These are phyloP conservation scores for Onychorhynchus coronatus DNA, from an alignment of 2,113 vertebrate species.

Conservation along the genomic window DNA sequence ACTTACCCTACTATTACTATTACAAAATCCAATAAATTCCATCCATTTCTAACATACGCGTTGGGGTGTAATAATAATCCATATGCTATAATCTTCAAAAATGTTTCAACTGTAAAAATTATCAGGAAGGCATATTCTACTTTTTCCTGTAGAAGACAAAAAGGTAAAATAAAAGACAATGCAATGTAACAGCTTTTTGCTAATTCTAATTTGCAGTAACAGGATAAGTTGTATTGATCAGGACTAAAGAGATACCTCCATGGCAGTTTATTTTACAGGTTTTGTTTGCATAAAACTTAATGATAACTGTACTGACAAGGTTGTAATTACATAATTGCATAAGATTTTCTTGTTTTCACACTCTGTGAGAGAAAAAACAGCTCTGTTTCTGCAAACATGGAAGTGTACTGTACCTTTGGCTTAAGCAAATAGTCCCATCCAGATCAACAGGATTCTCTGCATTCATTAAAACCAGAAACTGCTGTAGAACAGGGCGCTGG, in stretches of 20 bases:
- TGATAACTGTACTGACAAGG: background rate
- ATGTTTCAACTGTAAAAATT: conserved; percentile 99
- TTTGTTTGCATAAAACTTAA: background rate
- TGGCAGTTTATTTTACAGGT: background rate
- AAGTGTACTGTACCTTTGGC: background rate
- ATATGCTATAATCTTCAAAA: conserved; percentile 99
- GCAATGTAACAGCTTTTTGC: background rate
- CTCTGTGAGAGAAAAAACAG: background rate
- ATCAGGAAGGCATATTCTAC: conserved; percentile 99
- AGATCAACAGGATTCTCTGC: background rate
- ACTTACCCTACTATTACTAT: conserved; percentile 99
- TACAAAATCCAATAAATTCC: conserved; percentile 99
- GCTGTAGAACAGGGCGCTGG: background rate
- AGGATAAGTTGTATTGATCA: background rate
- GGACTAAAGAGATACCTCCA: background rate
- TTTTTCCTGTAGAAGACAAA: conserved; percentile 88
- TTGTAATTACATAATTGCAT: background rate
- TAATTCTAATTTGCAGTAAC: background rate
- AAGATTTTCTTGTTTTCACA: background rate
- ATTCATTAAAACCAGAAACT: background rate
- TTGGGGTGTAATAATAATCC: conserved; percentile 98
- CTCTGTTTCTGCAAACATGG: background rate
- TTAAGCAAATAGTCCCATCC: background rate
- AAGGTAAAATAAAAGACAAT: background rate
- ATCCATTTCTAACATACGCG: conserved; percentile 97